phyloP scores from a whole-genome alignment of 2,113 vertebrate species.

The Apodemus sylvaticus region DNA sequence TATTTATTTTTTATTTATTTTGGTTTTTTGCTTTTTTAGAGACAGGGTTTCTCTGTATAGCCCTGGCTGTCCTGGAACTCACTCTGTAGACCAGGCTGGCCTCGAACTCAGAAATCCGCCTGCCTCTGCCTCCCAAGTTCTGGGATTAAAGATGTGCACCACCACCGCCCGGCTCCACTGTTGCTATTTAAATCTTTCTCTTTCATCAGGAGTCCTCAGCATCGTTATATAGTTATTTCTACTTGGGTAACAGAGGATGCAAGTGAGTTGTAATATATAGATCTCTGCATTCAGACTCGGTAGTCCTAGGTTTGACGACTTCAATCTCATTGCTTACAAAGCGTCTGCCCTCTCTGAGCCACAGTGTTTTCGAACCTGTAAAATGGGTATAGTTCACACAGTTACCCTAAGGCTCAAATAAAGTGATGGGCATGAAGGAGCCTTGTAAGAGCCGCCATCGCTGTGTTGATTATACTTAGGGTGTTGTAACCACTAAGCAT shows the following conservation, averaged over 20 bases:
- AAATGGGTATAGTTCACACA: background rate
- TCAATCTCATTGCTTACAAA: constrained; percentile 21
- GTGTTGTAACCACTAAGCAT: background rate
- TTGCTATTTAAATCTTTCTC: constrained; percentile 26
- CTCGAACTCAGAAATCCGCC: too few species aligned
- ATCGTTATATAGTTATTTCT: constrained; percentile 19
- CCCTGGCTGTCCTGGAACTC: too few species aligned
- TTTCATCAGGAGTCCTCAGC: background rate
- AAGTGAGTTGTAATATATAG: constrained; percentile 24
- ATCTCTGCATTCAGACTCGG: constrained; percentile 10
- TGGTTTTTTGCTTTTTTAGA: too few species aligned
- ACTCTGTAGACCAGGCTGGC: too few species aligned
- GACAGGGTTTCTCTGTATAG: too few species aligned
- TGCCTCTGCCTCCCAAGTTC: too few species aligned
- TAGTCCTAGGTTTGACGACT: background rate
- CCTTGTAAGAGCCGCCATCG: background rate
- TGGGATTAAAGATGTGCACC: too few species aligned
- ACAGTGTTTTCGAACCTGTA: background rate
- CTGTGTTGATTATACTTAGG: background rate
- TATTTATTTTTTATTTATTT: too few species aligned
- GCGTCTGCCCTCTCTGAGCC: background rate
- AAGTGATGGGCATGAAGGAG: background rate
- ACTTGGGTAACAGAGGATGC: background rate
- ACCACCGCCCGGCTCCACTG: too few species aligned
- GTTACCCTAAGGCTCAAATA: constrained; percentile 4